Base-by-base conservation (phyloP, 2,888 invertebrate species). In the Rhagonycha lutea region DNA sequence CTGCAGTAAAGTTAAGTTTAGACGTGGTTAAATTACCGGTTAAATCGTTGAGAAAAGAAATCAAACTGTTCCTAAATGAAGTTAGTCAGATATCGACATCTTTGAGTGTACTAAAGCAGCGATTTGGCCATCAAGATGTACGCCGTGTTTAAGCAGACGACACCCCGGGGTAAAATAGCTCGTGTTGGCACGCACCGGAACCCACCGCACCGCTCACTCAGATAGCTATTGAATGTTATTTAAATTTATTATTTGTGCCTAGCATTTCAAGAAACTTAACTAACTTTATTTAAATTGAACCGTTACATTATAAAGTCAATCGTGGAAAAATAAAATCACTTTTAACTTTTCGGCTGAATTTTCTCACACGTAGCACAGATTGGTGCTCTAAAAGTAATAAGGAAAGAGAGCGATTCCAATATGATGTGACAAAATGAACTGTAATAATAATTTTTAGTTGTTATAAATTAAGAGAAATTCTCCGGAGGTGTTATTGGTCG, bases 71-170 rank as follows among this genome's bases (percentile, higher is more conserved):
- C 84, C 84, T 82, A 85, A 85, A 85, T 84, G 83, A 85, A 85
- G 83, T 83, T 84, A 83, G 83, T 83, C 81, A 81, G 83, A 84
- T 86, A 86, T 86, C 85, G 86, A 85, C 86, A 85, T 86, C 84
- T 85, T 83, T 82, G 82, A 82, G 84, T 82, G 69, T 72, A 82
- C 85, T 86, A 85, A 86, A 86, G 85, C 85, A 84, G 85, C 86
- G 86, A 86, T 87, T 87, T 84, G 86, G 85, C 86, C 85, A 87
- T 87, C 87, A 86, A 86, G 87, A 87, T 86, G 87, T 87, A 86
- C 86, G 86, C 83, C 86, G 85, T 86, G 87, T 86, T 87, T 87
- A 86, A 86, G 85, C 83, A 81, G 85, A 87, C 85, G 85, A 86
- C 85, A 86, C 87, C 87, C 87, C 78, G 80, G 87, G 86, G 87